phyloP scores from a whole-genome alignment of 2,888 invertebrate species.

The Erebia palarica region DNA sequence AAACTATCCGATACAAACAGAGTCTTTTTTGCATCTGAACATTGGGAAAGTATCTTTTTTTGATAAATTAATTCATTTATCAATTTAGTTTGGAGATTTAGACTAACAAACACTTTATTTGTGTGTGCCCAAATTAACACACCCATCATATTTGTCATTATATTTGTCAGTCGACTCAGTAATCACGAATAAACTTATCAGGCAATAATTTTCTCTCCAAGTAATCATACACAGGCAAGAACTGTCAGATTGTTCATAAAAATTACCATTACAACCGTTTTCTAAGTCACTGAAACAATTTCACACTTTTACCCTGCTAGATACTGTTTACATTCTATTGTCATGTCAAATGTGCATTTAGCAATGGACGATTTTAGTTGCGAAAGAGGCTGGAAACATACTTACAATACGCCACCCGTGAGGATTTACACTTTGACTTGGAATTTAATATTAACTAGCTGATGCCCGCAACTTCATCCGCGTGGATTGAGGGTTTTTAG shows the following conservation, averaged over 20 bases:
- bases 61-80: no score
- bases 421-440: no score
- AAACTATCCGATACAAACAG: no score
- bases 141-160: not conserved
- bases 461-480: no score
- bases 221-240: slow-evolving; percentile 33
- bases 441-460: no score
- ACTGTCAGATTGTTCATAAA: slow-evolving; percentile 18
- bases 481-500: no score
- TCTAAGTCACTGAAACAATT: slow-evolving; percentile 48
- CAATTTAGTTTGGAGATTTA: no score
- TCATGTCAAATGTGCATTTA: slow-evolving; percentile 42
- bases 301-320: slow-evolving; percentile 55
- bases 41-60: no score
- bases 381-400: slow-evolving; percentile 3
- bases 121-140: not conserved
- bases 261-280: slow-evolving; percentile 42
- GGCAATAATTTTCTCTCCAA: slow-evolving; percentile 12
- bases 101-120: not conserved
- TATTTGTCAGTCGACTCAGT: not conserved
- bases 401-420: not conserved
- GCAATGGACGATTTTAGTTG: slow-evolving; percentile 44
- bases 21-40: no score
- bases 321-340: slow-evolving; percentile 48
- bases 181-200: not conserved